Percentiles rank a stretch among this genome's conserved stretches.
phyloP scores from a whole-genome alignment of 2,113 vertebrate species.

The Arizona elegans region DNA sequence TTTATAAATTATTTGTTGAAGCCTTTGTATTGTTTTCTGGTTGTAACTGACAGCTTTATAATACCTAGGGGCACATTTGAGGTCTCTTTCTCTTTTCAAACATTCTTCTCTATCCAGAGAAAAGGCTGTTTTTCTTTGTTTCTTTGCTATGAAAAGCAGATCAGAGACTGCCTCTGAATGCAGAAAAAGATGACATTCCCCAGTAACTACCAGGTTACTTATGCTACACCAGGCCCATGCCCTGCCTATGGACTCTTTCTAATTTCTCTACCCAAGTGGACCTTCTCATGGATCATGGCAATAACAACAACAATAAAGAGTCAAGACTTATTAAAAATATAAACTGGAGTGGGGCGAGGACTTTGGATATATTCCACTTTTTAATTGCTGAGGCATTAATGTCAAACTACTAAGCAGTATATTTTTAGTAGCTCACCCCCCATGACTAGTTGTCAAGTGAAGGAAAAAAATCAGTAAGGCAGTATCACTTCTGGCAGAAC shows the following conservation, averaged over 20 bases:
- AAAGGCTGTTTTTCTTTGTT: conserved; percentile 76
- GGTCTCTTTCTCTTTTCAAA: conserved; percentile 76
- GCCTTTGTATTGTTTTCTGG: conserved; percentile 65
- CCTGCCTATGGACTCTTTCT: conserved; percentile 56
- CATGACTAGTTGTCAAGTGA: conserved; percentile 64
- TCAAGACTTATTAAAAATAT: background rate
- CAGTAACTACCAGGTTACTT: conserved; percentile 70
- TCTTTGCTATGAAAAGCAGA: conserved; percentile 74
- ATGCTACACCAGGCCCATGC: conserved; percentile 60
- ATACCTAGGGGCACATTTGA: conserved; percentile 69
- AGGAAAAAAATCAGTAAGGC: conserved; percentile 68
- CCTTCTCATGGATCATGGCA: conserved; percentile 66
- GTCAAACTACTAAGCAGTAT: conserved; percentile 64
- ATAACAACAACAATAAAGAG: conserved; percentile 39
- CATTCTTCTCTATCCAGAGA: conserved; percentile 62
- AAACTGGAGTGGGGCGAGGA: conserved; percentile 32
- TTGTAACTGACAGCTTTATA: conserved; percentile 77
- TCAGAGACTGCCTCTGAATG: conserved; percentile 69
- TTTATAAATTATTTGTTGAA: conserved; percentile 64
- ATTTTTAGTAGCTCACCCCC: conserved; percentile 72
- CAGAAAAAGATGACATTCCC: conserved; percentile 67
- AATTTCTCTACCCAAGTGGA: conserved; percentile 57
- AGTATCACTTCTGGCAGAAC: conserved; percentile 73
- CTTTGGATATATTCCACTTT: conserved; percentile 65
- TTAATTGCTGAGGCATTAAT: conserved; percentile 78